These are phyloP conservation scores for Cinclus mexicanus DNA, from an alignment of 2,113 vertebrate genomes.

Conservation along the genomic window DNA sequence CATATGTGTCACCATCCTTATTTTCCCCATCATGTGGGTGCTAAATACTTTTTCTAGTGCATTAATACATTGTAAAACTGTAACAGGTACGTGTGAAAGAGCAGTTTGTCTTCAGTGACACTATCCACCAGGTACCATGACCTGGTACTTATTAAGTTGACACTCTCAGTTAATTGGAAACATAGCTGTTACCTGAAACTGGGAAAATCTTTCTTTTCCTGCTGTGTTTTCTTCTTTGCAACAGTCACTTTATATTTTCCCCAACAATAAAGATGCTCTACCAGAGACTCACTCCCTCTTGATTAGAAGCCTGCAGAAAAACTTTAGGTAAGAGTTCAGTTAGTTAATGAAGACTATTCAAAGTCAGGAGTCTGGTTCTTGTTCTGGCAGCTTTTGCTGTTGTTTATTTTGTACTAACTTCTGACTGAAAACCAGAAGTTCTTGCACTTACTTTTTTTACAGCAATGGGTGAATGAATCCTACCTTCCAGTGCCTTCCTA, in stretches of 20 bases:
- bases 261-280: background rate
- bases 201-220: background rate
- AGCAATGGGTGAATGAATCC: background rate
- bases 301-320: background rate
- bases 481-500: background rate
- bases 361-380: background rate
- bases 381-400: background rate
- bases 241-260: background rate
- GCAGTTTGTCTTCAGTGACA: background rate
- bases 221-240: background rate
- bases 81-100: background rate
- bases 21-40: background rate
- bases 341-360: background rate
- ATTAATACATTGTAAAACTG: background rate
- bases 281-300: background rate
- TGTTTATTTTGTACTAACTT: background rate
- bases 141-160: background rate
- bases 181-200: background rate
- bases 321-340: background rate
- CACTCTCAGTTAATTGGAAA: background rate
- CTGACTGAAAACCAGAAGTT: background rate
- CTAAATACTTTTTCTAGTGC: background rate
- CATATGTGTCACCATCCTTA: background rate
- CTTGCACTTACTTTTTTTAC: background rate
- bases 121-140: background rate